Evolutionary conservation across 1,140 invertebrate genomes (phyloP).

Genomic region (Drosophila ambigua): DNA sequence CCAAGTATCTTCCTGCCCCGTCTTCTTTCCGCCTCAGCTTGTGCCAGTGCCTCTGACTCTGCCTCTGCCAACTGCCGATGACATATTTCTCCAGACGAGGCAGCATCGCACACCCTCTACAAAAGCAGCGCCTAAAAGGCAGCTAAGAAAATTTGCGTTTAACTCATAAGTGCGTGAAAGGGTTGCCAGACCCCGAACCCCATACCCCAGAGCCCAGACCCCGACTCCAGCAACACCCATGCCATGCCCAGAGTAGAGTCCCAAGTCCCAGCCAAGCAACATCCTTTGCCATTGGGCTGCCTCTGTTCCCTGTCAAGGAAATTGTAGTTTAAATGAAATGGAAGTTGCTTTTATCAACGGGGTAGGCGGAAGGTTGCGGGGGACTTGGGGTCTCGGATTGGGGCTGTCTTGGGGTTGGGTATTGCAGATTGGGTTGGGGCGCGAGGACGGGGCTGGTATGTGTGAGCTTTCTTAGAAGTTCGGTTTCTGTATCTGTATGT

Average conservation of each 20-base stretch:
- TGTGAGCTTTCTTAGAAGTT: constrained; percentile 74
- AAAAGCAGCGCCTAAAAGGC: constrained; percentile 70
- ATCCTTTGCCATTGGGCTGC: constrained; percentile 44
- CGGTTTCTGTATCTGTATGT: constrained; percentile 2
- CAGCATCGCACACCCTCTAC: constrained; percentile 12
- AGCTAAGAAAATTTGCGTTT: constrained; percentile 82
- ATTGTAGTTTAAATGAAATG: constrained; percentile 83
- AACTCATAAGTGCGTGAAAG: constrained; percentile 82
- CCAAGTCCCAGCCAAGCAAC: constrained; percentile 15
- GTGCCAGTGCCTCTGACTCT: constrained; percentile 3
- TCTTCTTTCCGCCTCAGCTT: background rate
- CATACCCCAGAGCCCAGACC: constrained; percentile 20
- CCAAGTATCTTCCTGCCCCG: constrained; percentile 18
- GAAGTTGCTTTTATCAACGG: constrained; percentile 81
- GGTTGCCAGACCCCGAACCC: constrained; percentile 64
- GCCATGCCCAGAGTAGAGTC: constrained; percentile 5
- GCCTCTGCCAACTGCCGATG: constrained; percentile 72
- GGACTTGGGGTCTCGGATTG: constrained; percentile 32
- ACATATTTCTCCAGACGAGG: constrained; percentile 78
- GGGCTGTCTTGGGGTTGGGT: background rate
- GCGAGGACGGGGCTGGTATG: constrained; percentile 36
- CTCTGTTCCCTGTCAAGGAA: constrained; percentile 79
- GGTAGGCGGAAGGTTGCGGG: constrained; percentile 33
- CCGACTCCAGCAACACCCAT: background rate
- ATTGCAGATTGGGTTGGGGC: constrained; percentile 12